Evolutionary conservation across 2,797 vertebrate species (phyloP), one percentile per base, ranked within the genome.

Genomic region (Sebastiscus tertius): DNA sequence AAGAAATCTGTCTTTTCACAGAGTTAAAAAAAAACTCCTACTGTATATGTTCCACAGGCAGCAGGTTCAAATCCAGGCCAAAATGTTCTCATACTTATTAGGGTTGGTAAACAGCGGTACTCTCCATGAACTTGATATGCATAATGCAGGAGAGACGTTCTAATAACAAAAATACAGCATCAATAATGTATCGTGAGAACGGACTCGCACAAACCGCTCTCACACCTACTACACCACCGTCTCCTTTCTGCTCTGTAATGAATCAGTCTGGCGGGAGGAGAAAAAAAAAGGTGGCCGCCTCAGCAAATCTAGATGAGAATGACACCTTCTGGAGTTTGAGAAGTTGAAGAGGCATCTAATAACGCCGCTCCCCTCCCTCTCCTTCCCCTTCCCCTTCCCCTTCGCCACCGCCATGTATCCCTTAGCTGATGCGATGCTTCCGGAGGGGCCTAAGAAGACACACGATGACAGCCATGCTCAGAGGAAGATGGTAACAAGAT

Each of bases 401-500:
- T 18, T 20, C 46, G 16, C 46, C 8, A 7, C 46, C 12, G 5
- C 78, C 79, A 61, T 72, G 82, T 85, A 89, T 91, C 85, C 91
- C 87, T 87, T 79, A 74, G 87, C 86, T 79, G 84, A 85, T 85
- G 85, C 64, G 58, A 84, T 34, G 79, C 88, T 89, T 91, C 87
- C 85, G 58, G 75, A 80, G 82, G 87, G 87, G 88, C 79, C 77
- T 68, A 56, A 79, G 82, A 91, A 88, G 90, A 91, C 80, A 52
- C 87, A 85, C 26, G 85, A 89, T 92, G 93, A 94, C 93, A 94
- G 90, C 84, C 85, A 67, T 81, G 85, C 90, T 94, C 86, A 86
- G 88, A 92, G 82, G 84, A 84, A 92, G 91, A 93, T 81, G 90
- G 90, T 95, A 94, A 94, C 91, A 94, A 94, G 93, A 93, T 91